Evolutionary conservation across 2,888 invertebrate genomes (phyloP), one percentile per base, ranked within the genome.

Genomic region (Lycaena phlaeas): DNA sequence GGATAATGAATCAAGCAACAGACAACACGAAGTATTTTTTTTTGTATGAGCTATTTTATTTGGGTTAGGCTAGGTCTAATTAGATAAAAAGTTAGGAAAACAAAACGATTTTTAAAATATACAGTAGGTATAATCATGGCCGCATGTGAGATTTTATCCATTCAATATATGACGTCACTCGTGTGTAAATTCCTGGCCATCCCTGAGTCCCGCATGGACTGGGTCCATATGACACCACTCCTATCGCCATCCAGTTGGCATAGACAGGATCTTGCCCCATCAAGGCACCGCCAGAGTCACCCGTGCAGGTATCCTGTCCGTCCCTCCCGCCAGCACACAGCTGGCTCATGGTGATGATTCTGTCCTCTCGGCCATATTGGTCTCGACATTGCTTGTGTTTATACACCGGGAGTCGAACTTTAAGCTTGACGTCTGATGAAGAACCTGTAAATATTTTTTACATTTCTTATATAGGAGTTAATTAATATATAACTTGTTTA

Each of bases 241-340:
- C 45, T 4, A 36, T 11, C 5, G 38, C 38, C 14, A 27, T 29
- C 45, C 42, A 45, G 6, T 27, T 12, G 9, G 27, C 14, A 3
- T n/a, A n/a, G n/a, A n/a, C 14, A 22, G 11, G 18, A 14, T 28
- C 17, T 17, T 28, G 49, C 44, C 12, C 46, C 66, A 84, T 76
- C 26, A 90, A 59, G 0, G 90, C 90, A 0, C 90, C 90, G 7
- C 90, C 90, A 29, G 88, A 88, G 49, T 90, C 90, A 0, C 89
- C 89, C 25, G 69, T 63, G 45, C 90, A 90, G 14, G 88, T 87
- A 53, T 89, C 89, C 36, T 72, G 67, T 1, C 64, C 63, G 30
- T 68, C 14, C 1, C 10, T 6, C 6, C 41, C 36, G 3, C 45
- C 43, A 12, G 41, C 41, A 37, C 45, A 45, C 3, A 44, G 22